These are phyloP conservation scores for Lasius fuliginosus DNA, from an alignment of 2,888 invertebrate species.

Conservation along the genomic window DNA sequence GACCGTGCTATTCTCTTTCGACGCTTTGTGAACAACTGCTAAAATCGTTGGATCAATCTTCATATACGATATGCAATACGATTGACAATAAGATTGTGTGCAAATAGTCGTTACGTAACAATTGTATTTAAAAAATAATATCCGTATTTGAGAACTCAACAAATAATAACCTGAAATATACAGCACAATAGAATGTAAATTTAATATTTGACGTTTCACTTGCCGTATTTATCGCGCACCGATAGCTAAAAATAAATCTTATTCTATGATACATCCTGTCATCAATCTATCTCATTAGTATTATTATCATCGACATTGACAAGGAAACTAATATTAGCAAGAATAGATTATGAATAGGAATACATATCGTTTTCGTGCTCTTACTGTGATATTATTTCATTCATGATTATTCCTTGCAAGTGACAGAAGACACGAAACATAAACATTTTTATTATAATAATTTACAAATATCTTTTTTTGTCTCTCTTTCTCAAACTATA, in stretches of 20 bases:
- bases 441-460: not conserved
- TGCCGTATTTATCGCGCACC: not conserved
- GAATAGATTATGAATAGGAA: not conserved
- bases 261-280: not conserved
- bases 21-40: constrained; percentile 41
- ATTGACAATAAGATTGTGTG: not conserved
- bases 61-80: constrained; percentile 32
- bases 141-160: not conserved
- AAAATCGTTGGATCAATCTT: constrained; percentile 63
- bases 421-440: not conserved
- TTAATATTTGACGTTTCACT: not conserved
- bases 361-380: no score
- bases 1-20: constrained; percentile 58
- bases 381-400: not conserved
- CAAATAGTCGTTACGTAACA: not conserved
- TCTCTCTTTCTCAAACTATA: not conserved
- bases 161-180: not conserved
- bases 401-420: not conserved
- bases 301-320: not conserved
- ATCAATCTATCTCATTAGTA: not conserved
- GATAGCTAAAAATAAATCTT: constrained; percentile 4
- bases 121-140: not conserved
- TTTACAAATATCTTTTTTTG: not conserved
- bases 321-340: not conserved
- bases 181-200: not conserved